Evolutionary conservation across 2,113 vertebrate genomes (phyloP).

Genomic region (Callorhinus ursinus): DNA sequence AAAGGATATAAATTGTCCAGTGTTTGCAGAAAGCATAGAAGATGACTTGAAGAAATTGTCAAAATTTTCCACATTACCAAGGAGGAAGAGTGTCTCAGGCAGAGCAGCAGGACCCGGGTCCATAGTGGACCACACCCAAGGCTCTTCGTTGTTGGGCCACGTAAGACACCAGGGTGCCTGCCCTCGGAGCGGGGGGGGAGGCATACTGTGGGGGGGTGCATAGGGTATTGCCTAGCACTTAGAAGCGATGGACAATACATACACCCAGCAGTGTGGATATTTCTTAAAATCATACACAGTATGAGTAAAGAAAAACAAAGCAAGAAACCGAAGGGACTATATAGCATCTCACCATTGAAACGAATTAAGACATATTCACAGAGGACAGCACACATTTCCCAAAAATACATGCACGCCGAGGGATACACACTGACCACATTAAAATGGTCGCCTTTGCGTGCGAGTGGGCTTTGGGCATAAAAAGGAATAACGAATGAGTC

Average conservation of each 20-base stretch:
- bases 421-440: background rate
- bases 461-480: background rate
- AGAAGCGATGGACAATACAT: background rate
- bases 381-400: background rate
- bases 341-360: background rate
- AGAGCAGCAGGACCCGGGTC: background rate
- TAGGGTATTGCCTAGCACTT: background rate
- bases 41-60: background rate
- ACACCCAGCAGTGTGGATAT: background rate
- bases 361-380: conserved; percentile 6
- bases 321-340: background rate
- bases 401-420: background rate
- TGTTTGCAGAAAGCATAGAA: background rate
- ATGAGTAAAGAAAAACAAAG: background rate
- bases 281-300: background rate
- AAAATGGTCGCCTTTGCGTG: background rate
- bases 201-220: background rate
- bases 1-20: background rate
- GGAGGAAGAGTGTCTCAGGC: background rate
- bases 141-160: background rate
- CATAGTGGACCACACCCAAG: background rate
- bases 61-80: background rate
- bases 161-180: background rate
- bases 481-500: background rate
- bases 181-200: background rate